Evolutionary conservation across 2,797 vertebrate genomes (phyloP).

Genomic region (Leuciscus waleckii): DNA sequence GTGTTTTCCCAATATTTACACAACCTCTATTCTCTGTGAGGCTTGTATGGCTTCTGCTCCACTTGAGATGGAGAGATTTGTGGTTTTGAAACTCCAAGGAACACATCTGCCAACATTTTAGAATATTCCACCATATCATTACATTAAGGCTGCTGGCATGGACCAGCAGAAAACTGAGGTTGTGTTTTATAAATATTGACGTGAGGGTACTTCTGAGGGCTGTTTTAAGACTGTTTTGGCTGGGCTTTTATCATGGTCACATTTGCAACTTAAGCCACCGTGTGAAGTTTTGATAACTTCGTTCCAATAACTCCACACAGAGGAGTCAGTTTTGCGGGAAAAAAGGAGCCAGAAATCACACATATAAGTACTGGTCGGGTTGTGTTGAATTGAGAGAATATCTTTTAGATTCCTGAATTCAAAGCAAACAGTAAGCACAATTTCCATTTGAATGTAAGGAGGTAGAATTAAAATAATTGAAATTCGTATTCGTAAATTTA

Average conservation of each 20-base stretch:
- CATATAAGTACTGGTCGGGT: neutral
- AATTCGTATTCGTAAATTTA: neutral
- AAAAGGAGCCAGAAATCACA: slow-evolving; percentile 49
- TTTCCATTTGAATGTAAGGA: neutral
- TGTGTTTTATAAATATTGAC: slow-evolving; percentile 44
- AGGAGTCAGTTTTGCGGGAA: neutral
- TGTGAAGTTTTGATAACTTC: slow-evolving; percentile 24
- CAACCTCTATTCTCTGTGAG: slow-evolving; percentile 59
- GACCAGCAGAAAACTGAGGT: slow-evolving; percentile 37
- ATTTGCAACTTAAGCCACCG: neutral
- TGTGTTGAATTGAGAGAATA: neutral
- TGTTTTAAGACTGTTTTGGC: slow-evolving; percentile 20
- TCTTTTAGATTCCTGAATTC: neutral
- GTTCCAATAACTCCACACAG: neutral
- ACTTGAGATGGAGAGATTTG: slow-evolving; percentile 35
- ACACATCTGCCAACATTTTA: slow-evolving; percentile 39
- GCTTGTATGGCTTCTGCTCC: slow-evolving; percentile 28
- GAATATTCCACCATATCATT: slow-evolving; percentile 43
- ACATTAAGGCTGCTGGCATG: slow-evolving; percentile 25
- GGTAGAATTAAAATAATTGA: neutral
- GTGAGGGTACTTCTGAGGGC: slow-evolving; percentile 23
- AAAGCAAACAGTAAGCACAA: neutral
- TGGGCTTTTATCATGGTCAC: slow-evolving; percentile 26
- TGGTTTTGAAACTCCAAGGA: slow-evolving; percentile 42
- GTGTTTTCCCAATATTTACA: slow-evolving; percentile 68